phyloP scores from a whole-genome alignment of 35 echinoderm and acorn worm genomes.

The Chiridota heheva region DNA sequence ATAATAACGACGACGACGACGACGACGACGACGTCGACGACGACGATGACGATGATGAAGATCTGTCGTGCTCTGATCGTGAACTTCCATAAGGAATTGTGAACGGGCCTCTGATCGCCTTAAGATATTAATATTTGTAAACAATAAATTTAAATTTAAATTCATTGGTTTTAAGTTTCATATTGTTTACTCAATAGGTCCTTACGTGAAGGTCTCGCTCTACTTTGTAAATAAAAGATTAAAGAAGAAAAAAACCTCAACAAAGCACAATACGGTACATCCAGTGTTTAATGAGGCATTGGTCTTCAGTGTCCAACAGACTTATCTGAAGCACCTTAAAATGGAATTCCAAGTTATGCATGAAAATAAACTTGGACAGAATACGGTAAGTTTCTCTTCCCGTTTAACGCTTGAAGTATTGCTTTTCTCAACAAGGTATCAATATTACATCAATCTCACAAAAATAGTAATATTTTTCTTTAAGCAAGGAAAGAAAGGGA shows the following conservation, averaged over 20 bases:
- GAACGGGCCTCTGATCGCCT: too few species aligned
- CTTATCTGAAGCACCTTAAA: slow-evolving; percentile 78
- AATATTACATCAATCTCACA: too few species aligned
- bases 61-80: too few species aligned
- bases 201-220: slow-evolving; percentile 94
- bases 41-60: too few species aligned
- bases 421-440: not conserved
- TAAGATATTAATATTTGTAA: too few species aligned
- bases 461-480: too few species aligned
- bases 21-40: too few species aligned
- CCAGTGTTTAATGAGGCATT: slow-evolving; percentile 98
- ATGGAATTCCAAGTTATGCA: slow-evolving; percentile 90
- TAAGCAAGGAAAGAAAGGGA: too few species aligned
- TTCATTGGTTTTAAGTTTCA: not conserved
- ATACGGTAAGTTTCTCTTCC: slow-evolving; percentile 63
- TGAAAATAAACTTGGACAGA: slow-evolving; percentile 90
- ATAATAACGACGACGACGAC: too few species aligned
- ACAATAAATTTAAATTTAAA: too few species aligned
- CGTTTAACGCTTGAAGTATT: not conserved
- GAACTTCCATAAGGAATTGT: too few species aligned
- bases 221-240: slow-evolving; percentile 78
- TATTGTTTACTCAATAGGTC: slow-evolving; percentile 61
- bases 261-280: slow-evolving; percentile 72
- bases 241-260: slow-evolving; percentile 97
- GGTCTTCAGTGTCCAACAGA: slow-evolving; percentile 72